Conservation (phyloP, 2,888 invertebrate genomes). For the Cabera pusaria region DNA sequence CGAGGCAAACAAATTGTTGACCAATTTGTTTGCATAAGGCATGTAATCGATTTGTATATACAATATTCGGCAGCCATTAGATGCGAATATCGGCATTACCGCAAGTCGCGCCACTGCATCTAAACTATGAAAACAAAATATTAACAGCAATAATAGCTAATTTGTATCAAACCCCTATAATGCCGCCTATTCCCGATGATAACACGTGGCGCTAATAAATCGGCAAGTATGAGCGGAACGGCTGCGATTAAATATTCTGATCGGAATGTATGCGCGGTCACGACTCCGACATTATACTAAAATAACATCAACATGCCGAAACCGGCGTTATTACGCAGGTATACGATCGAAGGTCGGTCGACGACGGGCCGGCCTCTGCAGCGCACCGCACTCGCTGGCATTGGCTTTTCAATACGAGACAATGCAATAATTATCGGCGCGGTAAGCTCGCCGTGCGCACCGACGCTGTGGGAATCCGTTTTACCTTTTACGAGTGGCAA, state of each 20-base stretch:
- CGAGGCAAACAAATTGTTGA: too few relatives aligned
- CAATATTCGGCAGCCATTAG: constrained; percentile 1
- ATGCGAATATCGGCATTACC: constrained; percentile 8
- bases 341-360: constrained; percentile 14
- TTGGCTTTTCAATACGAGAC: constrained; percentile 43
- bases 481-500: too few relatives aligned
- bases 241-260: constrained; percentile 46
- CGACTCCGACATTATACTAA: constrained; percentile 54
- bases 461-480: background rate
- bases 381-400: constrained; percentile 30
- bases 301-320: constrained; percentile 28
- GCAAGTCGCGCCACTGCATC: constrained; percentile 7
- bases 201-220: constrained; percentile 57
- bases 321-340: constrained; percentile 10
- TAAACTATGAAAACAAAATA: constrained; percentile 14
- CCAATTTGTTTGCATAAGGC: too few relatives aligned
- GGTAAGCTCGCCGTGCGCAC: constrained; percentile 19
- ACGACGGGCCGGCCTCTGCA: constrained; percentile 19
- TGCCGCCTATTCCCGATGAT: constrained; percentile 30
- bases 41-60: too few relatives aligned
- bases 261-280: constrained; percentile 59
- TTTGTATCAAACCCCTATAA: constrained; percentile 21
- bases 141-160: constrained; percentile 8
- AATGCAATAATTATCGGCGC: constrained; percentile 42
- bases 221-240: constrained; percentile 44